Conservation (phyloP, 2,113 vertebrate genomes). For the Calypte anna region DNA sequence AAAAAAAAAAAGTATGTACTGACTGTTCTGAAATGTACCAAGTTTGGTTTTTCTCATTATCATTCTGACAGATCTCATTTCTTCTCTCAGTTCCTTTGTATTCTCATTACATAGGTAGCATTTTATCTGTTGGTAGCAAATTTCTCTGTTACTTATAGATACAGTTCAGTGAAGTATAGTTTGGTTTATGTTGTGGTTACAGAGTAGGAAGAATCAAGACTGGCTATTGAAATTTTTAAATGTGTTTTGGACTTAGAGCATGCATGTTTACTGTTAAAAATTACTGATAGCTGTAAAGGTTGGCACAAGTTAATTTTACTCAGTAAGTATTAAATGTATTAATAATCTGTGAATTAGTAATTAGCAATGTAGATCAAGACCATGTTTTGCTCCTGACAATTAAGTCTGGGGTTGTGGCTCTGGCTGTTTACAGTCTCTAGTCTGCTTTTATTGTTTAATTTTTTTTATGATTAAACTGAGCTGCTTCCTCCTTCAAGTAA, state of each 20-base stretch:
- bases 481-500: background rate
- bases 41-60: background rate
- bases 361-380: background rate
- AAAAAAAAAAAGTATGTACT: background rate
- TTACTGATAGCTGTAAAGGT: background rate
- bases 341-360: background rate
- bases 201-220: background rate
- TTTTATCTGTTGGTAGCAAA: background rate
- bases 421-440: background rate
- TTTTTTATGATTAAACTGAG: background rate
- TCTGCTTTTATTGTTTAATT: background rate
- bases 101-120: background rate
- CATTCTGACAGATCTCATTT: background rate
- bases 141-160: background rate
- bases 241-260: background rate
- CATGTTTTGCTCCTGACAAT: background rate
- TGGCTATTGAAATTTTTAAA: background rate
- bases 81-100: background rate
- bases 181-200: background rate
- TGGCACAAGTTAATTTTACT: background rate
- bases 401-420: background rate
- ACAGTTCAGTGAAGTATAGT: background rate
- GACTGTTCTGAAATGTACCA: background rate
- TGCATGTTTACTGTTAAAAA: slow-evolving; percentile 1
- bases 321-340: background rate